Base-by-base conservation (phyloP, 2,113 vertebrate genomes). In the Maccullochella peelii region DNA sequence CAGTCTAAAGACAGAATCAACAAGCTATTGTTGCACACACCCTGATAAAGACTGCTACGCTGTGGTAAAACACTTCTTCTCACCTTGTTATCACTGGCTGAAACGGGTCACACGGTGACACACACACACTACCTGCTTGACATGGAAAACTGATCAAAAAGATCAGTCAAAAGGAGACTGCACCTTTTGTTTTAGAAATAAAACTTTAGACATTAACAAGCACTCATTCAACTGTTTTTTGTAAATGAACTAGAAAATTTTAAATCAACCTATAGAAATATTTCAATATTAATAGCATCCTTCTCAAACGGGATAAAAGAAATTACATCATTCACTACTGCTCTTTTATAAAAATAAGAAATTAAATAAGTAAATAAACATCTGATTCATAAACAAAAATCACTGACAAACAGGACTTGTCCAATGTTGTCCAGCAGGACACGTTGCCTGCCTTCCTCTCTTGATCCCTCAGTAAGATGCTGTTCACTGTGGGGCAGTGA, bases 141-240 rank as follows among this genome's bases (percentile, higher is more conserved):
- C 52, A 36, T 10, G 20, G 11, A 72, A 82, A 77, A n/a, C 0
- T n/a, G 1, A 73, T 84, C 61, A 71, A 15, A 15, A 69, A 69
- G 30, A 57, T 33, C 12, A 52, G 47, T 16, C 49, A 70, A 38
- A 52, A 20, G 12, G 1, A 6, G 57, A 42, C 16, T 0, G 0
- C 14, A 2, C 36, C 1, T 63, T 71, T 54, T 52, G 11, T 80
- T 72, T 72, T 40, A 36, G 12, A 75, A 49, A 58, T 40, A 11
- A n/a, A 30, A 30, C 30, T 68, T 57, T 10, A 49, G 7, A 30
- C 16, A 6, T n/a, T n/a, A 61, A 52, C 30, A 54, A 25, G 27
- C 20, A 12, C 3, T 66, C 0, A 57, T 49, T 68, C 6, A 59
- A 23, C 11, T 71, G 6, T 50, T 50, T 50, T 50, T 20, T 18